Percentiles rank a stretch among this genome's conserved stretches.
Evolutionary conservation across 1,140 invertebrate genomes (phyloP).

Genomic region (Chironomus striatipennis): DNA sequence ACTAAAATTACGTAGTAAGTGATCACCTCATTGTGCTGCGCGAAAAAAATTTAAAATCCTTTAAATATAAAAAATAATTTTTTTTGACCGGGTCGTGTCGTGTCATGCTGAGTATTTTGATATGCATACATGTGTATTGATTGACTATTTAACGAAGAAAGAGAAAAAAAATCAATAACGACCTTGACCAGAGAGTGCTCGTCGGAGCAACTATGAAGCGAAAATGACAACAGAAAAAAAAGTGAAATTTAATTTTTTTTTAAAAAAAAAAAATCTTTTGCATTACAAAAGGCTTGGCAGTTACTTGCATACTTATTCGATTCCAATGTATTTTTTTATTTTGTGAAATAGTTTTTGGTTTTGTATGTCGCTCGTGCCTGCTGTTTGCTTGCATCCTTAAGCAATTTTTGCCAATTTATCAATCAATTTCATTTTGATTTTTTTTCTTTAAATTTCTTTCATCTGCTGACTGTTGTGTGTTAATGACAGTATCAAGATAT

Average conservation of each 20-base stretch:
- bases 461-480: not conserved
- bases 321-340: not conserved
- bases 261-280: not conserved
- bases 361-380: not conserved
- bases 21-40: not conserved
- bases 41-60: too few species aligned
- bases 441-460: not conserved
- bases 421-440: constrained; percentile 4
- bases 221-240: not conserved
- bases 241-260: not conserved
- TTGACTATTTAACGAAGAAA: not conserved
- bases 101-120: not conserved
- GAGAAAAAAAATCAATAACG: not conserved
- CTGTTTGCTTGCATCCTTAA: not conserved
- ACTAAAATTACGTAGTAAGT: not conserved
- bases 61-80: not conserved
- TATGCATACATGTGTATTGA: not conserved
- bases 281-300: not conserved
- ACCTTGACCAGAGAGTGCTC: constrained; percentile 3
- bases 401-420: constrained; percentile 22
- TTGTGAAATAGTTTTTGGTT: not conserved
- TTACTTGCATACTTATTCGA: not conserved
- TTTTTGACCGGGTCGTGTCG: not conserved
- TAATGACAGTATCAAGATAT: constrained; percentile 8
- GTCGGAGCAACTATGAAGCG: not conserved